Conservation (phyloP, 2,888 invertebrate genomes). For the Melanchra persicariae region DNA sequence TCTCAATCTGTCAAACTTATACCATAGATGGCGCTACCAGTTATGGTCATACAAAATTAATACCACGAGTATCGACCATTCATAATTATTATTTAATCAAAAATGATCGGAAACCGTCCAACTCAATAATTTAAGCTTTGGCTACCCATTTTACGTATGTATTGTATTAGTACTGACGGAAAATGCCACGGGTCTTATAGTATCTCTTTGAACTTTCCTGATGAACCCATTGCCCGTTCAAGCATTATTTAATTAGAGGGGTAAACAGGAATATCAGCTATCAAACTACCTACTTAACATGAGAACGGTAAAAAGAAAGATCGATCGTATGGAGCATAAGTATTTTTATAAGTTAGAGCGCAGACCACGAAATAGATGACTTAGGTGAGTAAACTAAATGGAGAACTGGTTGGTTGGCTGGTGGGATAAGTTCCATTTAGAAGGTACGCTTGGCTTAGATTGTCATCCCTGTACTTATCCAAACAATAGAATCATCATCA, state of each 20-base stretch:
- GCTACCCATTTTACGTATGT: slow-evolving; percentile 19
- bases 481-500: no score
- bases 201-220: slow-evolving; percentile 25
- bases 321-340: neutral
- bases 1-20: neutral
- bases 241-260: slow-evolving; percentile 27
- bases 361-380: no score
- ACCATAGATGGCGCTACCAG: slow-evolving; percentile 24
- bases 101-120: slow-evolving; percentile 16
- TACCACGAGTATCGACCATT: slow-evolving; percentile 22
- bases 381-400: neutral
- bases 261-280: slow-evolving; percentile 22
- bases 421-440: no score
- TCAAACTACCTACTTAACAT: neutral
- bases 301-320: neutral
- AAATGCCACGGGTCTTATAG: neutral
- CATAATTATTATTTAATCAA: slow-evolving; percentile 28
- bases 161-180: slow-evolving; percentile 4
- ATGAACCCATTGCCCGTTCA: slow-evolving; percentile 35
- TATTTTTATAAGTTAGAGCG: neutral
- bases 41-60: slow-evolving; percentile 36
- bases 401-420: no score
- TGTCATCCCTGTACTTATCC: no score
- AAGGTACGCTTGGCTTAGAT: no score
- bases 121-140: slow-evolving; percentile 28